Evolutionary conservation across 1,140 invertebrate genomes (phyloP).

Genomic region (Bombus waltoni): DNA sequence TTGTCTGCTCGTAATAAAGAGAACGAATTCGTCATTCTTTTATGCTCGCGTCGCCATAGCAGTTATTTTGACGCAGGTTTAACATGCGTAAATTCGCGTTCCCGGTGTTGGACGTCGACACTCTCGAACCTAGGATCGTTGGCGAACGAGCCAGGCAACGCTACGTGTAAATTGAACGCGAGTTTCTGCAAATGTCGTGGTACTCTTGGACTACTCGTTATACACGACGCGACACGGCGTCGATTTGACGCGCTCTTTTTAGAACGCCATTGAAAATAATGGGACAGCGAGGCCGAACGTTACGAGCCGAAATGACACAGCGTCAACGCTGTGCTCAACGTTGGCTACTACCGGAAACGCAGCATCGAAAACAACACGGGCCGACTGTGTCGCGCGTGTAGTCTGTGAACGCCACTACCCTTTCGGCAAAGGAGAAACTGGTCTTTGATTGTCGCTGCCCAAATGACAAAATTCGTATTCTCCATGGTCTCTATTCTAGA

Average conservation of each 20-base stretch:
- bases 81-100: neutral
- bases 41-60: neutral
- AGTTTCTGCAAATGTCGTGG: neutral
- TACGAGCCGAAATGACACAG: conserved; percentile 11
- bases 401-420: neutral
- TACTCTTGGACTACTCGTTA: neutral
- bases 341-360: conserved; percentile 21
- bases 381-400: neutral
- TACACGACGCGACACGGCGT: neutral
- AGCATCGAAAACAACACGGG: conserved; percentile 2
- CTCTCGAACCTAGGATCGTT: neutral
- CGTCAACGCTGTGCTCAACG: neutral
- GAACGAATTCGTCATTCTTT: neutral
- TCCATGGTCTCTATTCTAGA: too few relatives aligned
- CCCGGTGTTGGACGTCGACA: neutral
- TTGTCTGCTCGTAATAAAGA: neutral
- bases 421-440: neutral
- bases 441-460: neutral
- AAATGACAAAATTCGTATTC: neutral
- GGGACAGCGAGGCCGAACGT: neutral
- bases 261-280: conserved; percentile 30
- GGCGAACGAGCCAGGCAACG: neutral
- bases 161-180: conserved; percentile 12
- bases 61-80: neutral
- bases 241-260: conserved; percentile 24